phyloP scores from a whole-genome alignment of 1,140 invertebrate species.

The Hesperophylax magnus region DNA sequence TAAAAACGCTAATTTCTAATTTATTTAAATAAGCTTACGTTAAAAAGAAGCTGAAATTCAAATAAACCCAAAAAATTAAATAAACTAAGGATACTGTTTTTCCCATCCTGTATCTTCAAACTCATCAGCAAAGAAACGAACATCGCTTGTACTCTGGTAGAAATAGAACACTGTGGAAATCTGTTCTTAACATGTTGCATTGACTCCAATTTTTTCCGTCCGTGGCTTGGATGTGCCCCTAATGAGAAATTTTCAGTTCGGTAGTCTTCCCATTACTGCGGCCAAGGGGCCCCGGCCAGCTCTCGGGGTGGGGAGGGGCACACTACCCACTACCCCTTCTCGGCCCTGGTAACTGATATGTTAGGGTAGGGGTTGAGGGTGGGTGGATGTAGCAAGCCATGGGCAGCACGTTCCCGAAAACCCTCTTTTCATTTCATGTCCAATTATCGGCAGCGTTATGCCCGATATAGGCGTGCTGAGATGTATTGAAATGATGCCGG shows the following conservation, averaged over 20 bases:
- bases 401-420: neutral
- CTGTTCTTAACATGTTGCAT: slow-evolving; percentile 29
- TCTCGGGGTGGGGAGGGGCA: neutral
- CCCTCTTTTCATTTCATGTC: slow-evolving; percentile 24
- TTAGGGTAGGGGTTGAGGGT: neutral
- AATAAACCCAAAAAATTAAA: too few relatives aligned
- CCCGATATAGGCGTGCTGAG: neutral
- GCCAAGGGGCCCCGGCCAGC: slow-evolving; percentile 10
- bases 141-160: neutral
- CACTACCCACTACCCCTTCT: neutral
- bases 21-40: too few relatives aligned
- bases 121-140: neutral
- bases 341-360: neutral
- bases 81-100: neutral
- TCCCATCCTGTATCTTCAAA: neutral
- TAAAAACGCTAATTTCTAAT: too few relatives aligned
- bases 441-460: slow-evolving; percentile 29
- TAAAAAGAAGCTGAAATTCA: too few relatives aligned
- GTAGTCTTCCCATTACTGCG: slow-evolving; percentile 54
- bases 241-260: slow-evolving; percentile 58
- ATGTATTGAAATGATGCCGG: too few relatives aligned
- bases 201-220: slow-evolving; percentile 21
- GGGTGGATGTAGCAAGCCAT: neutral
- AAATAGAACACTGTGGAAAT: neutral
- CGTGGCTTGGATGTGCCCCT: slow-evolving; percentile 36